Evolutionary conservation across 2,888 invertebrate genomes (phyloP).

Genomic region (Brachyptera risi): DNA sequence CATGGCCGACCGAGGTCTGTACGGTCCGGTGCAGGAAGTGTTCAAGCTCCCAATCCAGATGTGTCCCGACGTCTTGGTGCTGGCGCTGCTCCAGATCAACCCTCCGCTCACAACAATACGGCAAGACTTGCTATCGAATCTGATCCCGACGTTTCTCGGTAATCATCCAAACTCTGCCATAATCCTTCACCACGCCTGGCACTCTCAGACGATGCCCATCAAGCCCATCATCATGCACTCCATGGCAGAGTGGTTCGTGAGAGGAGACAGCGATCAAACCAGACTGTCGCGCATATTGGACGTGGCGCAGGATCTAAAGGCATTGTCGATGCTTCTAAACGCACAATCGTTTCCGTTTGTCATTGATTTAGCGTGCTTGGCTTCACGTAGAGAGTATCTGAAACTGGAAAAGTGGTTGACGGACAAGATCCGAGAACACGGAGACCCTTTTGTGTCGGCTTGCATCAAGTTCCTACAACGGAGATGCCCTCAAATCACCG

Average conservation of each 20-base stretch:
- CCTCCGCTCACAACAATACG: conserved; percentile 68
- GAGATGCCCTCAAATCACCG: conserved; percentile 82
- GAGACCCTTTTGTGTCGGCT: conserved; percentile 81
- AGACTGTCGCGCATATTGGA: conserved; percentile 92
- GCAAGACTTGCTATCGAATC: conserved; percentile 79
- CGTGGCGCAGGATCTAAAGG: conserved; percentile 87
- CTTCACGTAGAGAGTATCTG: conserved; percentile 92
- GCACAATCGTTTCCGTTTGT: conserved; percentile 92
- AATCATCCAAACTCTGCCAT: conserved; percentile 96
- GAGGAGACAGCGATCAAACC: conserved; percentile 89
- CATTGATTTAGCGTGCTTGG: conserved; percentile 95
- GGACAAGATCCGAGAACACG: conserved; percentile 95
- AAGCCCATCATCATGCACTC: conserved; percentile 88
- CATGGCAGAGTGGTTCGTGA: conserved; percentile 96
- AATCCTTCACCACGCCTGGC: conserved; percentile 95
- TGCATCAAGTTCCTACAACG: conserved; percentile 85
- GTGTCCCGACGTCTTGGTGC: conserved; percentile 89
- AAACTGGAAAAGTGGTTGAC: conserved; percentile 98
- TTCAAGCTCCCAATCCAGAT: conserved; percentile 89
- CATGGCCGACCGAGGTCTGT: conserved; percentile 83
- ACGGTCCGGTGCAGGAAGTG: conserved; percentile 76
- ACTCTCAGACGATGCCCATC: conserved; percentile 55
- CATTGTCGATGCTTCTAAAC: conserved; percentile 85
- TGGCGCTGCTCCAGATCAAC: conserved; percentile 84
- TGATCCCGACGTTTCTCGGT: conserved; percentile 90